Base-by-base conservation (phyloP, 53 echinoderm and acorn worm genomes). In the Luidia sarsii region DNA sequence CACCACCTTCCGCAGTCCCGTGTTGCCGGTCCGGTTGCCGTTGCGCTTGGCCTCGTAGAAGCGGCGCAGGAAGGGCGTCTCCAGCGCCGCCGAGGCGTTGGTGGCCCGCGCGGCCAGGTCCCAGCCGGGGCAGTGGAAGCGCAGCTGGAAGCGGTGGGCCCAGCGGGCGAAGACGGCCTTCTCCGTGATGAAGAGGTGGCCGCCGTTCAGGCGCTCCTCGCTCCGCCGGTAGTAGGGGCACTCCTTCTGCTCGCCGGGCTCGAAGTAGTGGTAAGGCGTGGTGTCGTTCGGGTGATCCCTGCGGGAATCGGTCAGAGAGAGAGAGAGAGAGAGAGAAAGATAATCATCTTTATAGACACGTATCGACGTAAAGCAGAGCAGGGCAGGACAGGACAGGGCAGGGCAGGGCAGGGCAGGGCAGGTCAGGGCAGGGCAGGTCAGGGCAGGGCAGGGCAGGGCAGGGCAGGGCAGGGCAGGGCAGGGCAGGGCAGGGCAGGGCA, bases 101-200 rank as follows among this genome's bases (percentile, higher is more conserved):
- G 85, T 73, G 2, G 67, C 23, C 5, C 50, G 20, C 15, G 74
- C 85, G 1, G 84, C 92, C 7, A 84, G 49, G 56, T 87, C 79
- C 95, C 95, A 95, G 8, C 82, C 68, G 0, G 95, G 95, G 3
- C 62, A 37, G 63, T 82, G 92, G 70, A 95, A 95, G 35, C 70
- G 70, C 39, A 95, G 82, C 38, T 92, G 87, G 70, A 92, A 90
- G 45, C 81, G 87, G 65, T 60, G 90, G 57, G 95, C 92, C 95
- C 95, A 95, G 11, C 95, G 87, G 15, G 89, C 95, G 51, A 95
- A 95, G 16, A 95, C 92, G 7, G 95, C 95, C 65, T 95, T 95
- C 73, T 95, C 95, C 0, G 95, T 95, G 64, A 95, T 92, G 71
- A 95, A 95, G 55, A 90, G 90, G 33, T 95, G 95, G 7, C 92